Evolutionary conservation across 2,888 invertebrate species (phyloP), one percentile per base, ranked within the genome.

Genomic region (Acronicta alni): DNA sequence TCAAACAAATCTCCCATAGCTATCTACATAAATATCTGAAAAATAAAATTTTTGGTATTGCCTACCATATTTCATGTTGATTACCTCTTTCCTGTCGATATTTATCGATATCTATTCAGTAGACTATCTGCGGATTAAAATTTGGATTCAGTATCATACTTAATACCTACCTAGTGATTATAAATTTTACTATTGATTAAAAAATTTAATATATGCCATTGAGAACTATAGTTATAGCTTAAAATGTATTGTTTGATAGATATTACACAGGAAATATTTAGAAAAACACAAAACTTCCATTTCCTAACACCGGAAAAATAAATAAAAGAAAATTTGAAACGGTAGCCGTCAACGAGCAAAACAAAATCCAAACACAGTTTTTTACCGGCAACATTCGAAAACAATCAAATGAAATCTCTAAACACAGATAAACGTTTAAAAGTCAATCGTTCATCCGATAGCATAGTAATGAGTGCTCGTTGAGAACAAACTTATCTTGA

Each of bases 401-500:
- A 86, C 85, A 84, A 91, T 89, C 87, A 76, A 85, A 85, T 82
- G 77, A 80, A 88, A 90, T 87, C 84, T 86, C 71, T 58, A 75
- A 85, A 80, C 71, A 76, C 68, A 84, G 88, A 91, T 89, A 90
- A 85, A 86, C 80, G 75, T 84, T 86, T 82, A 87, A 87, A 89
- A 89, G 83, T 86, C 87, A 90, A 89, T 91, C 89, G 89, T 89
- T 88, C 85, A 89, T 87, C 80, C 82, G 90, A 92, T 92, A 90
- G 84, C 79, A 73, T 80, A 86, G 86, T 91, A 92, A 93, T 92
- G 91, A 92, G 85, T 86, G 83, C 84, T 88, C 86, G 84, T 89
- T 89, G 89, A 87, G 88, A 89, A 88, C 89, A 89, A 87, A 91
- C 89, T 88, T 89, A 92, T 92, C 91, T 92, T 89, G 92, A 92